Base-by-base conservation (phyloP, 2,888 invertebrate species). In the Plagodis pulveraria region DNA sequence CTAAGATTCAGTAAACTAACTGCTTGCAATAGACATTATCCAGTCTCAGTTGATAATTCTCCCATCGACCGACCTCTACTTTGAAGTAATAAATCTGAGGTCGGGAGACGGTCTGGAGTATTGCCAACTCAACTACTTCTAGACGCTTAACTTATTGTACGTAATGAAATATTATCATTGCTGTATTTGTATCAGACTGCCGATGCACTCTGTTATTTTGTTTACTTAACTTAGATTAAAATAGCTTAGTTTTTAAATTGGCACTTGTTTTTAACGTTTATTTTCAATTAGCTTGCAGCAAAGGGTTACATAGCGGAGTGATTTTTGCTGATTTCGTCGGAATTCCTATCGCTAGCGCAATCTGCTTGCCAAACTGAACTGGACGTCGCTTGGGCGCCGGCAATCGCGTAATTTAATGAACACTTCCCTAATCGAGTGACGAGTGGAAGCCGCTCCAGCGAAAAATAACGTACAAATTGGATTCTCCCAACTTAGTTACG, bases 331-430 rank as follows among this genome's bases (percentile, higher is more conserved):
- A 81, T 74, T 80, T 76, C 66, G 73, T 66, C 66, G 76, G 70
- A 80, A 82, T 81, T 78, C 67, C 70, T 69, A 77, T 74, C 77
- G 77, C 72, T 77, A 78, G 80, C 80, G 83, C 85, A 88, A 88
- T 87, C 81, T 81, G 81, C 79, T 81, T 78, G 73, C 81, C 83
- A 83, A 86, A 86, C 86, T 83, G 78, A 86, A 86, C 86, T 83
- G 78, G 81, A 79, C 82, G 76, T 66, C 74, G 52, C 82, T 76
- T 65, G 74, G 56, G 78, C 81, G 77, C 72, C 73, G 78, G 86
- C 87, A 89, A 89, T 89, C 87, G 78, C 61, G 83, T 90, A 87
- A 91, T 86, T 87, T 80, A 85, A 90, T 90, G 83, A 89, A 89
- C 87, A 87, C 86, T 85, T 84, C 80, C 77, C 80, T 87, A 89